Base-by-base conservation (phyloP, 37 sponge, comb jelly and placozoan species). In the Agelas oroides region DNA sequence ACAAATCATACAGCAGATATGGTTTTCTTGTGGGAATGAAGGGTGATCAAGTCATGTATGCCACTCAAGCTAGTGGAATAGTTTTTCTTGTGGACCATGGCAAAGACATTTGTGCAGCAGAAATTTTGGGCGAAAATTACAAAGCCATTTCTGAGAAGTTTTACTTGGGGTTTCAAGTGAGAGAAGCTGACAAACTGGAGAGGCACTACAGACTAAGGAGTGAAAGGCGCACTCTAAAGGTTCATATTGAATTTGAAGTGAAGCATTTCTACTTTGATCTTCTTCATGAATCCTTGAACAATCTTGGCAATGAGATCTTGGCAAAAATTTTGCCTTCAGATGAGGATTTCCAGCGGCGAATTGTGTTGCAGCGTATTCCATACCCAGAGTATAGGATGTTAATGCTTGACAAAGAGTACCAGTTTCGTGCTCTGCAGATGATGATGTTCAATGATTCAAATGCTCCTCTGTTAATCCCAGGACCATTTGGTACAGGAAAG, bases 211-310 rank as follows among this genome's bases (percentile, higher is more conserved):
- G 23, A 21, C 0, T 46, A 14, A 25, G 18, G 40, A 20, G 38
- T 8, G 28, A 68, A 18, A 81, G 15, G 14, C 13, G 31, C 39
- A 31, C n/a, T 2, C 46, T 20, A 23, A 30, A 71, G 35, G 61
- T 89, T 1, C 58, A 27, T 27, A 83, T 79, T 1, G 58, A 76
- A 60, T 93, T 86, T 86, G 62, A 72, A 32, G 72, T 93, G 13
- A 93, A 93, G 63, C 82, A 86, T 68, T 61, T 36, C 16, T 93
- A 80, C 59, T 93, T 93, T 74, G 60, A 86, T 36, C 41, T 56
- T 41, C 79, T 93, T 33, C 84, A 84, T 28, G 27, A 63, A 52
- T 75, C 86, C 0, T 35, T 93, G 1, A 70, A 73, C 40, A 31
- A 23, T 23, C 65, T 93, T 37, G 41, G 78, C 56, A 30, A 35